Percentiles rank a stretch among this genome's conserved stretches.
phyloP scores from a whole-genome alignment of 2,797 vertebrate genomes.

The Melanotaenia maccullochi region DNA sequence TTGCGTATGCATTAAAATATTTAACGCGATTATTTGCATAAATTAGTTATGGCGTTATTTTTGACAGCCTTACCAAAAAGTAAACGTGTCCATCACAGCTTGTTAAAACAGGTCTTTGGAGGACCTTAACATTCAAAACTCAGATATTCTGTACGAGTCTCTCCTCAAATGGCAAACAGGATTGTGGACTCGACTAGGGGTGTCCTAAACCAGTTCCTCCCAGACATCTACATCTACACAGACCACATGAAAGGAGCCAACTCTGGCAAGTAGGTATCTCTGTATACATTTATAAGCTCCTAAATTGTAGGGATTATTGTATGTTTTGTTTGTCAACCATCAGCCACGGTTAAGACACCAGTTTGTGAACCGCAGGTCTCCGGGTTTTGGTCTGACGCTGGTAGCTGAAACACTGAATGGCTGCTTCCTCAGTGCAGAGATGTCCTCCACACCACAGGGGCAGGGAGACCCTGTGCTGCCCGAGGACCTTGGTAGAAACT shows the following conservation, averaged over 20 bases:
- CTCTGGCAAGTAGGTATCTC: constrained; percentile 92
- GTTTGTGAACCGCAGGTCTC: constrained; percentile 84
- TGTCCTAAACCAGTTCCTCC: constrained; percentile 93
- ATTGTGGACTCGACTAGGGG: constrained; percentile 93
- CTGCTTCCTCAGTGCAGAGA: constrained; percentile 90
- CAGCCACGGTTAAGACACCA: neutral
- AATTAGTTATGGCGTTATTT: no score
- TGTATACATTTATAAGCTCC: neutral
- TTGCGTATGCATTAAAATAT: no score
- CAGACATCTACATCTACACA: constrained; percentile 97
- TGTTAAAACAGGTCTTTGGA: neutral
- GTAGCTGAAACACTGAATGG: constrained; percentile 93
- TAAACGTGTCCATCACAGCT: no score
- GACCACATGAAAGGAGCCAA: constrained; percentile 95
- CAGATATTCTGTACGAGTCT: constrained; percentile 94
- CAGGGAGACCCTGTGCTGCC: constrained; percentile 89
- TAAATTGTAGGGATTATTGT: neutral
- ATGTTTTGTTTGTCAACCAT: neutral
- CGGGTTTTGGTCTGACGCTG: constrained; percentile 93
- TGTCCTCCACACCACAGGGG: constrained; percentile 92
- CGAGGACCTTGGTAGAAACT: constrained; percentile 91
- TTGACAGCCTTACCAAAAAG: no score
- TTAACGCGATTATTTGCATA: no score
- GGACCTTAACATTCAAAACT: constrained; percentile 59
- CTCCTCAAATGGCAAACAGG: constrained; percentile 96